Evolutionary conservation across 2,113 vertebrate species (phyloP).

Genomic region (Scomber japonicus): DNA sequence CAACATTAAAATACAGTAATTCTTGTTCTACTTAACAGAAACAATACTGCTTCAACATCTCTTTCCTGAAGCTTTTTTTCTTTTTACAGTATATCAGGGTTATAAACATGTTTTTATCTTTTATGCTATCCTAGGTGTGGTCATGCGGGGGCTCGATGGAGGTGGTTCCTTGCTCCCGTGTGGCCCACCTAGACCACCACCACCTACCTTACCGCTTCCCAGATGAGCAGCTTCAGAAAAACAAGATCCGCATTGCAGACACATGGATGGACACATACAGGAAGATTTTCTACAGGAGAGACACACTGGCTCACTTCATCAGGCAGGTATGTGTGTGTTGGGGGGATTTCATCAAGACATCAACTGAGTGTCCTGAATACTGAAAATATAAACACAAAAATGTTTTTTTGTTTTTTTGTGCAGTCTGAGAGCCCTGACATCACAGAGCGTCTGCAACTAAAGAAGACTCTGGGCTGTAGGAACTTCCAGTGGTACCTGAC

Average conservation of each 20-base stretch:
- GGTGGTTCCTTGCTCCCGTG: constrained; percentile 91
- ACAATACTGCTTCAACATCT: too few relatives aligned
- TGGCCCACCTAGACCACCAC: constrained; percentile 86
- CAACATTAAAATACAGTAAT: background rate
- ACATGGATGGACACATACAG: constrained; percentile 91
- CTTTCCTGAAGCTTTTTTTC: background rate
- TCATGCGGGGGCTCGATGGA: constrained; percentile 93
- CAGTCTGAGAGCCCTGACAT: constrained; percentile 88
- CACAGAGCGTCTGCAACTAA: constrained; percentile 85
- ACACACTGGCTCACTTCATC: constrained; percentile 86
- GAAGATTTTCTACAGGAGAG: constrained; percentile 89
- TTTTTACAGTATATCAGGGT: background rate
- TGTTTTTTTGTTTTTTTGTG: background rate
- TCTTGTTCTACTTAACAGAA: background rate
- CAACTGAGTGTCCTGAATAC: background rate
- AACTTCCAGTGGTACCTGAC: constrained; percentile 92
- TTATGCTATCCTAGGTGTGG: constrained; percentile 86
- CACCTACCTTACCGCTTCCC: constrained; percentile 61
- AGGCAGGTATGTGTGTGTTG: constrained; percentile 84
- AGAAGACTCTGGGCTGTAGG: constrained; percentile 87
- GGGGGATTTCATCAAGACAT: background rate
- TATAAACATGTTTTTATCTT: background rate
- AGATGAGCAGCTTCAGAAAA: constrained; percentile 83
- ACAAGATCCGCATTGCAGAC: constrained; percentile 90
- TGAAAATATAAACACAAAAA: background rate